Base-by-base conservation (phyloP, 2,113 vertebrate species). In the Pedetes capensis region DNA sequence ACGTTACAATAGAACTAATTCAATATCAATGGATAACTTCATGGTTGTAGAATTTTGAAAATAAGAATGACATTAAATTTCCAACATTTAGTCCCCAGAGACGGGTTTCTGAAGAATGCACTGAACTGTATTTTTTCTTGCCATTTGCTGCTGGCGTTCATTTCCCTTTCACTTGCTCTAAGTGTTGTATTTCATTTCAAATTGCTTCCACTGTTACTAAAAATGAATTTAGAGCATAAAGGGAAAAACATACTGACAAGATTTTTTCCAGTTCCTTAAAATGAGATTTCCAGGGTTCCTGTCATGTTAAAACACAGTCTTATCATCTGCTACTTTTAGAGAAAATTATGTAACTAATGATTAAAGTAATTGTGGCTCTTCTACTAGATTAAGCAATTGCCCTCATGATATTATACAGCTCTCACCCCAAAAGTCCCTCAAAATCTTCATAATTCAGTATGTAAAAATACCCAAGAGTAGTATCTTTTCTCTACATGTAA, bases 221-320 rank as follows among this genome's bases (percentile, higher is more conserved):
- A 97, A 83, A 75, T 55, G 49, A 91, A 68, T 97, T 78, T 95
- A 83, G 92, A 96, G 13, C 49, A 95, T 91, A 79, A 92, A 95
- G 78, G 59, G 4, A 20, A 6, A 22, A 93, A 87, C 20, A 93
- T 94, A 93, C 79, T 92, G 81, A 87, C 89, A 94, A 95, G 80
- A 89, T 95, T 96, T 69, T 97, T 98, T 98, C 96, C 94, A 97
- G 74, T 87, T 94, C 93, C 81, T 97, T n/a, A 83, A 11, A n/a
- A 96, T 97, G 88, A 96, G 71, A 88, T 96, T 98, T 96, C 88
- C 93, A 96, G 95, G 44, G 23, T 83, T 98, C 91, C 93, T 98
- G 96, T 97, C 96, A 96, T 91, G 96, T 97, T 86, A 93, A 97
- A 96, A 93, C 44, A 97, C 72, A 66, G 63, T 94, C 61, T 95